Base-by-base conservation (phyloP, 1,140 invertebrate species). In the Trachelipus rathkii region DNA sequence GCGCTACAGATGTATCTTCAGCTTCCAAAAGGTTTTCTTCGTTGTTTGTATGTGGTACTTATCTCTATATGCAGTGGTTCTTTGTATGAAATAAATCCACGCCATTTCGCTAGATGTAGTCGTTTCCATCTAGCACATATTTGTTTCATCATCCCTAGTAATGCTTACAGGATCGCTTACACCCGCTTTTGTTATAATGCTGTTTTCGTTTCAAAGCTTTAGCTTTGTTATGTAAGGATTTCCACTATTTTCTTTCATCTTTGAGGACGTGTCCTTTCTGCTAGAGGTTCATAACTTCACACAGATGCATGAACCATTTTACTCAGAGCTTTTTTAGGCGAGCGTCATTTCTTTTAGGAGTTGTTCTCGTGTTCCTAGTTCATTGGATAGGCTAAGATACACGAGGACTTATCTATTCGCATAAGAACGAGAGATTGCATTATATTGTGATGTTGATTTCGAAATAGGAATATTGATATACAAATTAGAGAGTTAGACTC, bases 241-340 rank as follows among this genome's bases (percentile, higher is more conserved):
- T 4, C 11, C 19, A 60, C 19, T 1, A 11, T 24, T 23, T 45
- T 73, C 50, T n/a, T 50, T 60, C 72, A 13, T 23, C 19, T n/a
- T 70, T 13, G 13, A 60, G 2, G n/a, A 73, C n/a, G n/a, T 53
- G 43, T 79, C 79, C 76, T 79, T 43, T 82, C 80, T 81, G 68
- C 80, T 82, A 8, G 84, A 82, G 84, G 84, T 73, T 85, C 84
- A 85, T 82, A 13, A 85, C 83, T 78, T 85, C 84, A 24, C 10
- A 85, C 84, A 9, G 84, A 84, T n/a, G 60, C 83, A 84, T 15
- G 83, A 84, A n/a, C 83, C 82, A 69, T 77, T 82, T 67, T 84
- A 84, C 0, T 81, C 10, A 84, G 74, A 13, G 79, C 80, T 82
- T 81, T 50, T 81, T 79, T 44, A 83, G 70, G 53, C 79, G 73